Percentiles rank a stretch among this genome's conserved stretches.
phyloP scores from a whole-genome alignment of 2,113 vertebrate species.

The Raja brachyura region DNA sequence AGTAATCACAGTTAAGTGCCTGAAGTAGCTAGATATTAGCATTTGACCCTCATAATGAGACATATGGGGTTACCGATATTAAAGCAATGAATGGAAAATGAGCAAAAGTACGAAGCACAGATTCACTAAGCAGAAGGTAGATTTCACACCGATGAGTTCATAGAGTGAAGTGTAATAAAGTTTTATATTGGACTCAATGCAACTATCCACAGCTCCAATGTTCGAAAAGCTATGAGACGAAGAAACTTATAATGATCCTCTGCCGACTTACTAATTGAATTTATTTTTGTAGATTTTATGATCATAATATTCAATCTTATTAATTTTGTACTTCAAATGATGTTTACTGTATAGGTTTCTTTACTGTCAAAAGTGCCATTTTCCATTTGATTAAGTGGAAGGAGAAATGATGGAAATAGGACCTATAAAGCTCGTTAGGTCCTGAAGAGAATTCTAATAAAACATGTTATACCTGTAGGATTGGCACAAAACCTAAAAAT shows the following conservation, averaged over 20 bases:
- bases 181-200: not conserved
- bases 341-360: not conserved
- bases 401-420: not conserved
- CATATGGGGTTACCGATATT: not conserved
- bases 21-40: not conserved
- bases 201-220: not conserved
- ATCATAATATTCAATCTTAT: no score
- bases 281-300: no score
- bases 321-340: not conserved
- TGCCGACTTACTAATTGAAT: not conserved
- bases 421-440: no score
- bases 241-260: not conserved
- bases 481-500: no score
- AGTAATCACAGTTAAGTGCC: not conserved
- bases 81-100: not conserved
- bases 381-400: not conserved
- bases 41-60: not conserved
- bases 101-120: not conserved
- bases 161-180: no score
- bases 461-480: no score
- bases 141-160: not conserved
- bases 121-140: not conserved
- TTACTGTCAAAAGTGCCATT: not conserved
- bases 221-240: not conserved
- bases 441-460: not conserved